Conservation (phyloP, 2,888 invertebrate species). For the Lasioglossum pauxillum region DNA sequence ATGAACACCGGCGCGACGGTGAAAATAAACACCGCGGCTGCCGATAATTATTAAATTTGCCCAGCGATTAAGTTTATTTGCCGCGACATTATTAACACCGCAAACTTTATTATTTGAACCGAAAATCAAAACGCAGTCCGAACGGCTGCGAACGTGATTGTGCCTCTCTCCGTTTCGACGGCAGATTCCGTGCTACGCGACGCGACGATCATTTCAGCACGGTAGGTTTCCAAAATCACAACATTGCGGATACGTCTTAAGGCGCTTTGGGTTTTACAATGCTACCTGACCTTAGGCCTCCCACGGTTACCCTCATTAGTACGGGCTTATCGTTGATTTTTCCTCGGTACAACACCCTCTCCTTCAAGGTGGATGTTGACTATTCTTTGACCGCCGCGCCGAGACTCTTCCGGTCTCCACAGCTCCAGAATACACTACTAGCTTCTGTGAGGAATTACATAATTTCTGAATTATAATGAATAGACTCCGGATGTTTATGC, state of each 20-base stretch:
- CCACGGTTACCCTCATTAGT: slow-evolving; percentile 63
- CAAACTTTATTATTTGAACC: slow-evolving; percentile 23
- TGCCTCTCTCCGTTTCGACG: background rate
- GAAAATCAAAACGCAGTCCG: background rate
- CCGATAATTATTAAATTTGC: slow-evolving; percentile 47
- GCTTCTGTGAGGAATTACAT: background rate
- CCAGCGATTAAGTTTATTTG: slow-evolving; percentile 42
- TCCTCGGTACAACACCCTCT: slow-evolving; percentile 4
- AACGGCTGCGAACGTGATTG: background rate
- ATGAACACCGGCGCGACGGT: slow-evolving; percentile 15
- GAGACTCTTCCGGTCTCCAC: slow-evolving; percentile 25
- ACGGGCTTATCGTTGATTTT: slow-evolving; percentile 59
- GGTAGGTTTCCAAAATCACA: slow-evolving; percentile 67
- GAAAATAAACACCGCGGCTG: slow-evolving; percentile 25
- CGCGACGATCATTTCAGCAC: slow-evolving; percentile 35
- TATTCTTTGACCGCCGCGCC: background rate
- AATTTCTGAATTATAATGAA: too few relatives aligned
- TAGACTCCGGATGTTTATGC: too few relatives aligned
- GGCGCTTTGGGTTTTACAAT: slow-evolving; percentile 67
- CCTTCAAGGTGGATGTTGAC: background rate
- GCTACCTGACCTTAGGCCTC: slow-evolving; percentile 61
- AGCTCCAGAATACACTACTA: background rate
- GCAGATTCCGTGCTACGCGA: background rate
- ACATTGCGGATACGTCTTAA: slow-evolving; percentile 70
- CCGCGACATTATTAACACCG: slow-evolving; percentile 44